Conservation (phyloP, 2,113 vertebrate species). For the Astatotilapia flaviijosephi region DNA sequence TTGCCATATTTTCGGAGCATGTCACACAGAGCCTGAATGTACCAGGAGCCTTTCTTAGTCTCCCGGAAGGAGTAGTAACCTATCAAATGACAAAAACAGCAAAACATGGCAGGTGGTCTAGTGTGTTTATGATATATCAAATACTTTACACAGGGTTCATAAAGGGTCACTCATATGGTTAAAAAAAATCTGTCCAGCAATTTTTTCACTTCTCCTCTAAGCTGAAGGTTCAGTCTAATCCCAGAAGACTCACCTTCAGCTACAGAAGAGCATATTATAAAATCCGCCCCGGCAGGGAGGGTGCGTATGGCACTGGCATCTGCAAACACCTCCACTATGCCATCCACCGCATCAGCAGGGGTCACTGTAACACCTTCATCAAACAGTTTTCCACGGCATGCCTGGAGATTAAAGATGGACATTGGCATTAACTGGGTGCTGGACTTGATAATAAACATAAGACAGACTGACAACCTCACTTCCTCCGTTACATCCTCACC, state of each 20-base stretch:
- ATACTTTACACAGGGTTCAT: background rate
- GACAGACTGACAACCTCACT: background rate
- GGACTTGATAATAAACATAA: background rate
- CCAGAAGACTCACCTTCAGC: slow-evolving; percentile 78
- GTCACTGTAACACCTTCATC: slow-evolving; percentile 73
- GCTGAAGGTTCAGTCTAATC: background rate
- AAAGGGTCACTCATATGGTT: background rate
- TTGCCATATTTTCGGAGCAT: slow-evolving; percentile 73
- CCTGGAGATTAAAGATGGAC: slow-evolving; percentile 61
- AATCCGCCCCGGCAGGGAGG: slow-evolving; percentile 88
- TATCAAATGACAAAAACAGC: slow-evolving; percentile 33
- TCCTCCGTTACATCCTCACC: background rate
- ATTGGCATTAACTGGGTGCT: background rate
- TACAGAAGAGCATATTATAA: slow-evolving; percentile 97
- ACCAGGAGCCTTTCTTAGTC: slow-evolving; percentile 88
- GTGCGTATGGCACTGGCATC: slow-evolving; percentile 79
- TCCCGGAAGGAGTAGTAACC: slow-evolving; percentile 93
- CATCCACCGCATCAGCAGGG: slow-evolving; percentile 68
- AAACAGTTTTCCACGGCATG: slow-evolving; percentile 84
- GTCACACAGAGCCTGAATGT: slow-evolving; percentile 88
- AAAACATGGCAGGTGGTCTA: background rate
- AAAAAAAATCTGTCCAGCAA: background rate
- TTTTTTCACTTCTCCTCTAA: background rate
- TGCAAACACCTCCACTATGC: slow-evolving; percentile 60
- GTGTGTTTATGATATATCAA: background rate